A percentile compares a stretch with the other conserved stretches of the same genome.
Evolutionary conservation across 1,140 invertebrate species (phyloP).

Genomic region (Pachyrhynchus sulphureomaculatus): DNA sequence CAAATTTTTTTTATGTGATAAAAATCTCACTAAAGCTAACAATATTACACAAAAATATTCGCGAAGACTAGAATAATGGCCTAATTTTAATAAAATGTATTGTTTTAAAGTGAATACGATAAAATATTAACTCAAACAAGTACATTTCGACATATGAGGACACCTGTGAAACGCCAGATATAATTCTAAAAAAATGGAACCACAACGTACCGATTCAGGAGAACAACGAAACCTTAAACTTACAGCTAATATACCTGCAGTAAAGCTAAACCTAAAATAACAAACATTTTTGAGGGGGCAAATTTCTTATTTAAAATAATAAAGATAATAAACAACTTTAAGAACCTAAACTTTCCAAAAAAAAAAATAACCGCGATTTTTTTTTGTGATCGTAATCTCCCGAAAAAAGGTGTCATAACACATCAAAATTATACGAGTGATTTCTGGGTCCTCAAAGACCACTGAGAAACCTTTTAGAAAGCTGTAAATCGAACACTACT

Average conservation of each 20-base stretch:
- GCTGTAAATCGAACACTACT: too few species aligned
- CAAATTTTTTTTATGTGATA: not conserved
- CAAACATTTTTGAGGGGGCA: too few species aligned
- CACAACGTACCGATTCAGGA: not conserved
- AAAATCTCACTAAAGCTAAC: not conserved
- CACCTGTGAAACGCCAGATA: slow-evolving; percentile 4
- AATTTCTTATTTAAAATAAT: too few species aligned
- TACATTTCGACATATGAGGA: not conserved
- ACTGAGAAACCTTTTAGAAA: too few species aligned
- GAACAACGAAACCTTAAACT: too few species aligned
- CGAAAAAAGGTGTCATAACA: too few species aligned
- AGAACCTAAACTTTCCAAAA: too few species aligned
- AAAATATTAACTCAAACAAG: not conserved
- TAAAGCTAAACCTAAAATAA: not conserved
- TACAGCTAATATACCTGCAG: not conserved
- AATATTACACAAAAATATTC: slow-evolving; percentile 1
- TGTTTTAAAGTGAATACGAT: not conserved
- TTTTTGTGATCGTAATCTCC: too few species aligned
- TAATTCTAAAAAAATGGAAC: not conserved
- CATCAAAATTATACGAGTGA: too few species aligned
- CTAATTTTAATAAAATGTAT: not conserved
- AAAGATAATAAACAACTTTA: too few species aligned
- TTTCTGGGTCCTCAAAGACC: too few species aligned
- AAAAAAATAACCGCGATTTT: too few species aligned
- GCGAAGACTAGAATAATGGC: slow-evolving; percentile 19